These are phyloP conservation scores for Bradypodion ventrale DNA, from an alignment of 2,797 vertebrate genomes.

Conservation along the genomic window DNA sequence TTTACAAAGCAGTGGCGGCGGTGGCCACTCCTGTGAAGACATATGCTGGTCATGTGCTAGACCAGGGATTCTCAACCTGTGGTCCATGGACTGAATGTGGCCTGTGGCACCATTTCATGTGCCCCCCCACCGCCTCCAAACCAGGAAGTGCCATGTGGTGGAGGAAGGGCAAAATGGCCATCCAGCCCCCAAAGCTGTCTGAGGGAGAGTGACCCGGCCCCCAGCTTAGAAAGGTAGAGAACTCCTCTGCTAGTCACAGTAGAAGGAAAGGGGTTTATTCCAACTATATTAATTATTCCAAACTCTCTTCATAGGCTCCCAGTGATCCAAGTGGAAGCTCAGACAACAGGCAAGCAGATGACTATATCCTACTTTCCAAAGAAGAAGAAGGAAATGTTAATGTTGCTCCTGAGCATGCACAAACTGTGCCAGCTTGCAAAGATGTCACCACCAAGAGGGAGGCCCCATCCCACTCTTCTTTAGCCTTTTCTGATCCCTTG, in stretches of 20 bases:
- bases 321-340: conserved; percentile 52
- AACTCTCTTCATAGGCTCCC: conserved; percentile 59
- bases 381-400: conserved; percentile 76
- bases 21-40: conserved; percentile 19
- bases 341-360: conserved; percentile 83
- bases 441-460: conserved; percentile 65
- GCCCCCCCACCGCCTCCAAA: too few species aligned
- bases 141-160: too few species aligned
- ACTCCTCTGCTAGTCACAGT: background rate
- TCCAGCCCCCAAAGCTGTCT: too few species aligned
- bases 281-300: background rate
- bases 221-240: too few species aligned
- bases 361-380: conserved; percentile 92
- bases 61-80: too few species aligned
- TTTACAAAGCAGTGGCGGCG: conserved; percentile 17
- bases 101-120: too few species aligned
- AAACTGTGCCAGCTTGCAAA: conserved; percentile 71
- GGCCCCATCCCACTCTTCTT: conserved; percentile 54
- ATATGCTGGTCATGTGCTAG: conserved; percentile 16
- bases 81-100: too few species aligned
- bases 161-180: too few species aligned
- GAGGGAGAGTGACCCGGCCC: too few species aligned
- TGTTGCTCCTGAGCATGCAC: conserved; percentile 49
- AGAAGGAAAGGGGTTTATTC: background rate
- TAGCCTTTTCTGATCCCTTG: conserved; percentile 89